Percentiles rank a stretch among this genome's conserved stretches.
Conservation (phyloP, 2,888 invertebrate genomes). For the Unio delphinus region DNA sequence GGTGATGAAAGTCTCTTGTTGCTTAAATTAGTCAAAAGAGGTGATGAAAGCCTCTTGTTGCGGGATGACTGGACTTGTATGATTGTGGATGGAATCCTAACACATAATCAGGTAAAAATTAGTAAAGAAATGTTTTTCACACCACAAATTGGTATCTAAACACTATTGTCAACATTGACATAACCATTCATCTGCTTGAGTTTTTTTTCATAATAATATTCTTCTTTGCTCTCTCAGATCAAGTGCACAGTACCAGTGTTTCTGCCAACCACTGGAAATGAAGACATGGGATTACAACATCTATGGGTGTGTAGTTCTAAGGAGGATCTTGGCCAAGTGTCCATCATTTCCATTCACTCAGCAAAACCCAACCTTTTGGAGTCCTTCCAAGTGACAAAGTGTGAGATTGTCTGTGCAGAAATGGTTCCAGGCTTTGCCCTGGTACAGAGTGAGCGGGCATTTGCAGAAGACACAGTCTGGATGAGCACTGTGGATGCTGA, state of each 20-base stretch:
- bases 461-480: slow-evolving; percentile 80
- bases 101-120: no score
- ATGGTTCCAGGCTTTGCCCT: slow-evolving; percentile 57
- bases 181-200: neutral
- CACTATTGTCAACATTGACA: no score
- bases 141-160: no score
- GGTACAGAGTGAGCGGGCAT: slow-evolving; percentile 33
- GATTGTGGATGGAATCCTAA: no score
- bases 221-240: slow-evolving; percentile 50
- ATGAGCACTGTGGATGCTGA: slow-evolving; percentile 89
- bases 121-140: no score
- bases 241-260: slow-evolving; percentile 65
- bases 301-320: slow-evolving; percentile 92
- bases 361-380: slow-evolving; percentile 63
- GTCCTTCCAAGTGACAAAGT: slow-evolving; percentile 55
- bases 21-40: no score
- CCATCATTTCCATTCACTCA: slow-evolving; percentile 78
- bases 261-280: slow-evolving; percentile 71
- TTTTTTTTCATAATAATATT: neutral
- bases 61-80: no score
- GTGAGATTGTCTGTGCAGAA: slow-evolving; percentile 59
- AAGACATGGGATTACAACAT: slow-evolving; percentile 80
- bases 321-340: slow-evolving; percentile 76
- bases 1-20: no score
- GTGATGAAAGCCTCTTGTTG: no score